Conservation (phyloP, 2,888 invertebrate species). For the Drosophila birchii region DNA sequence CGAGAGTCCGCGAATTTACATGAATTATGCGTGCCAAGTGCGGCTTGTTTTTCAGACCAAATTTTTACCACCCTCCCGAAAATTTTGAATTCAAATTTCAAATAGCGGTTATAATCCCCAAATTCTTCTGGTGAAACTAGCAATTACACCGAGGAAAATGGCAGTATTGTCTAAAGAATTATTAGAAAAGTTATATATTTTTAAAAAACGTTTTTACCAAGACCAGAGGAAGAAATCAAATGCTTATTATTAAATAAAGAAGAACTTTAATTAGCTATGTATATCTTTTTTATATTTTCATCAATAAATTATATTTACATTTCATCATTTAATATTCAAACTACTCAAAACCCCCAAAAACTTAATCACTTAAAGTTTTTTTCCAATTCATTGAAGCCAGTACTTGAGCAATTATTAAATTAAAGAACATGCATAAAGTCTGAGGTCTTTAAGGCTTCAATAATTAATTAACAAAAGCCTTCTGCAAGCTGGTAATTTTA, state of each 20-base stretch:
- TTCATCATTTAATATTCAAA: background rate
- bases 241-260: background rate
- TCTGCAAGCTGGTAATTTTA: background rate
- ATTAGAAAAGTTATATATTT: background rate
- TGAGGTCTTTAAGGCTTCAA: background rate
- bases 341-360: background rate
- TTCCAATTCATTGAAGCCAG: background rate
- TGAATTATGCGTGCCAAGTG: conserved; percentile 41
- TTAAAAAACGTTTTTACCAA: background rate
- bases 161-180: background rate
- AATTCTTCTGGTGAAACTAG: background rate
- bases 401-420: background rate
- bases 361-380: background rate
- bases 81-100: conserved; percentile 9
- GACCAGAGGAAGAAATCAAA: background rate
- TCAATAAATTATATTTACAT: background rate
- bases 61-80: background rate
- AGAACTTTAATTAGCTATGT: background rate
- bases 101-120: background rate
- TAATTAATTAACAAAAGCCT: background rate
- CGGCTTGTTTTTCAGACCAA: background rate
- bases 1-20: conserved; percentile 39
- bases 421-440: background rate
- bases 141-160: background rate
- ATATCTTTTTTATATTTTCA: background rate